These are phyloP conservation scores for Ceramica pisi DNA, from an alignment of 2,888 invertebrate species.

Conservation along the genomic window DNA sequence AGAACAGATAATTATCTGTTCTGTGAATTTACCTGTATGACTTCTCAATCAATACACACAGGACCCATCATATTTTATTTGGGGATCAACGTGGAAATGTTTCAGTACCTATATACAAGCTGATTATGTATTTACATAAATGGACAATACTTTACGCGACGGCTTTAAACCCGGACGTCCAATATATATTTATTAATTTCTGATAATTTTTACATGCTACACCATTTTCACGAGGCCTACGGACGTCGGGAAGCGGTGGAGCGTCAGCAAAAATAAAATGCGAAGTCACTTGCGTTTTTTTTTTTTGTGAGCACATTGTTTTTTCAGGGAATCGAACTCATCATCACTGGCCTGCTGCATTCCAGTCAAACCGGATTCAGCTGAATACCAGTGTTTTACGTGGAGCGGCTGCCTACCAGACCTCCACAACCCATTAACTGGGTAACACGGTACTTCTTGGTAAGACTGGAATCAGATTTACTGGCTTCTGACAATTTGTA, in stretches of 20 bases:
- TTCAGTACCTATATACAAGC: slow-evolving; percentile 57
- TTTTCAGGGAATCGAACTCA: too few relatives aligned
- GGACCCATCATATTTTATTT: slow-evolving; percentile 34
- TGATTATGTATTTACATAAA: slow-evolving; percentile 54
- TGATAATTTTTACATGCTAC: slow-evolving; percentile 77
- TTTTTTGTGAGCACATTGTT: background rate
- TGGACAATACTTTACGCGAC: slow-evolving; percentile 44
- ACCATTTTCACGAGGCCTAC: slow-evolving; percentile 74
- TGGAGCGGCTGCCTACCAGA: too few relatives aligned
- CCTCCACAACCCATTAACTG: too few relatives aligned
- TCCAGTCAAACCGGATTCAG: too few relatives aligned
- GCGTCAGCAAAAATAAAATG: slow-evolving; percentile 59
- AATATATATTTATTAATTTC: slow-evolving; percentile 74
- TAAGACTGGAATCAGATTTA: too few relatives aligned
- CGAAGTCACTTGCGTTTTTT: background rate
- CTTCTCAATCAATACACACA: slow-evolving; percentile 5
- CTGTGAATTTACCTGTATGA: too few relatives aligned
- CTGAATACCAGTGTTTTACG: too few relatives aligned
- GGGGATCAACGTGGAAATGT: slow-evolving; percentile 28
- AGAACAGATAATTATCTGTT: too few relatives aligned
- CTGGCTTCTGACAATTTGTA: too few relatives aligned
- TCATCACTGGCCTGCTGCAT: too few relatives aligned
- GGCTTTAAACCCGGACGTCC: slow-evolving; percentile 52
- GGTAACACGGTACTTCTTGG: too few relatives aligned
- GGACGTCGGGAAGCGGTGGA: slow-evolving; percentile 65